A percentile compares a stretch with the other conserved stretches of the same genome.
Conservation (phyloP, 2,113 vertebrate species). For the Dissostichus mawsoni region DNA sequence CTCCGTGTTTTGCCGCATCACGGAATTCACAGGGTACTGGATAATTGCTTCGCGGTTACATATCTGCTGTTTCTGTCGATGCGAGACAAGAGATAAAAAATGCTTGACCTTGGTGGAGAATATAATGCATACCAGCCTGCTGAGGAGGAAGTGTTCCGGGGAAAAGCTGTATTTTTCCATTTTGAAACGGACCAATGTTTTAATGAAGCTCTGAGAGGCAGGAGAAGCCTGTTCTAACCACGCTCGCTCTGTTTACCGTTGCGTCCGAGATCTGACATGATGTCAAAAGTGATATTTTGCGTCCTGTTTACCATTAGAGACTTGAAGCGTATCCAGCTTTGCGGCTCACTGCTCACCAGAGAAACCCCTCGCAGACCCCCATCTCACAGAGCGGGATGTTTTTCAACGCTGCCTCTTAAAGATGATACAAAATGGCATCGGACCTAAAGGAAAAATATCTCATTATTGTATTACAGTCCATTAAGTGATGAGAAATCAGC, state of each 20-base stretch:
- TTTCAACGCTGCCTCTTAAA: constrained; percentile 41
- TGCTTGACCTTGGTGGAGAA: constrained; percentile 25
- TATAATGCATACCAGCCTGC: background rate
- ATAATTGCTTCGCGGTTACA: constrained; percentile 24
- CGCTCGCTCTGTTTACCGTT: constrained; percentile 4
- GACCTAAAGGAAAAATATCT: constrained; percentile 72
- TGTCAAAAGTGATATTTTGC: constrained; percentile 55
- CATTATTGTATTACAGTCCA: constrained; percentile 62
- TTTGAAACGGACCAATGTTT: constrained; percentile 13
- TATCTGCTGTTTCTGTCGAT: background rate
- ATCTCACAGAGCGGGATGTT: constrained; percentile 20
- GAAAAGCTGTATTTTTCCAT: background rate
- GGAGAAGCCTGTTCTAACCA: background rate
- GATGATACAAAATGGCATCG: constrained; percentile 64
- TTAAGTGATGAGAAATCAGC: constrained; percentile 70
- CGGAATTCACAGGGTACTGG: too few relatives aligned
- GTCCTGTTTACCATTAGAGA: constrained; percentile 56
- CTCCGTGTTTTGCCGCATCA: too few relatives aligned
- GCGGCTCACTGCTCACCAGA: constrained; percentile 40
- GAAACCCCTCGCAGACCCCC: constrained; percentile 14
- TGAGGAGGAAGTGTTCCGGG: constrained; percentile 25
- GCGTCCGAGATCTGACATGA: constrained; percentile 44
- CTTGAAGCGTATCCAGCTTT: constrained; percentile 40
- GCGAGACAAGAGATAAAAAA: constrained; percentile 15
- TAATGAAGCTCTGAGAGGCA: constrained; percentile 19